These are phyloP conservation scores for Dryocosmus kuriphilus DNA, from an alignment of 2,888 invertebrate species.

Conservation along the genomic window DNA sequence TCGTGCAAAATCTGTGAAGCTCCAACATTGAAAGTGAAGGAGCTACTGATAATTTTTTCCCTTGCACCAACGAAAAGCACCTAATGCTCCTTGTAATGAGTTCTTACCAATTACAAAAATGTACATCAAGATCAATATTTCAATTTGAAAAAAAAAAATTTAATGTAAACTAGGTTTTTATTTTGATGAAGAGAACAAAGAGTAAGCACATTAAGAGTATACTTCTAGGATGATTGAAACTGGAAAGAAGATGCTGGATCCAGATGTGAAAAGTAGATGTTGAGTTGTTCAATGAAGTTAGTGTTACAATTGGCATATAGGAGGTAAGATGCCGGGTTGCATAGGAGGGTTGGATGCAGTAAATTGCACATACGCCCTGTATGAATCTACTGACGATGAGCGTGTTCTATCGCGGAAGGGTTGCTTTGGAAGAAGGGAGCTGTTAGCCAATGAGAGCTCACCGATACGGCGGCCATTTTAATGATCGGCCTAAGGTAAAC, in stretches of 20 bases:
- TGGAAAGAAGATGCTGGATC: slow-evolving; percentile 1
- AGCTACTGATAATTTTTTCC: neutral
- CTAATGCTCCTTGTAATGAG: neutral
- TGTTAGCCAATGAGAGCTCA: slow-evolving; percentile 73
- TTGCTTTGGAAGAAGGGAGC: slow-evolving; percentile 62
- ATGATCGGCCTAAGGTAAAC: slow-evolving; percentile 77
- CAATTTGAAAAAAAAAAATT: neutral
- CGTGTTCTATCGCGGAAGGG: slow-evolving; percentile 62
- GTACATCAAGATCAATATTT: neutral
- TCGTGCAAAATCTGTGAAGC: no score
- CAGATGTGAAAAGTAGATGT: slow-evolving; percentile 26
- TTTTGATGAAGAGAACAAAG: neutral
- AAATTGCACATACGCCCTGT: slow-evolving; percentile 35
- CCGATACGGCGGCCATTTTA: slow-evolving; percentile 77
- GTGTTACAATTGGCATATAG: slow-evolving; percentile 23
- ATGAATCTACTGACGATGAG: slow-evolving; percentile 61
- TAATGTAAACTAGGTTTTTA: no score
- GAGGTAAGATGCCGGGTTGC: neutral
- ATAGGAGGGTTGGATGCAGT: slow-evolving; percentile 31
- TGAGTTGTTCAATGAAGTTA: neutral
- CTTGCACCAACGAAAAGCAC: no score
- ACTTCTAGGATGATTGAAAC: neutral
- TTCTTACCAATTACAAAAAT: neutral
- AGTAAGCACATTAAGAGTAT: neutral
- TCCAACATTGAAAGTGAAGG: neutral